A percentile compares a stretch with the other conserved stretches of the same genome.
Evolutionary conservation across 2,113 vertebrate genomes (phyloP).

Genomic region (Notarius quadriscutis): DNA sequence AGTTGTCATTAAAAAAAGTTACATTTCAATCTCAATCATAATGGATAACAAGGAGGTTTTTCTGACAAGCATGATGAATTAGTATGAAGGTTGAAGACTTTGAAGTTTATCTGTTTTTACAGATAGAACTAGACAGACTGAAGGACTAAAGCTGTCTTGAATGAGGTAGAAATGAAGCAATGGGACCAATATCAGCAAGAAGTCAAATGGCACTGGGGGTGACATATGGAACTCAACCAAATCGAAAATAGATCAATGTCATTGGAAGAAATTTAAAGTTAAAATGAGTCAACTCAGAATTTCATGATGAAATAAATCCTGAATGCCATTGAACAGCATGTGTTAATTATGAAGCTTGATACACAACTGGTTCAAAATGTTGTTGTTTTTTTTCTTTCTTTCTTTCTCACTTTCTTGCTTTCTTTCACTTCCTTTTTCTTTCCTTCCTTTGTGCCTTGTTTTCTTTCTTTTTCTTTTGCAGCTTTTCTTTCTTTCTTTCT

Average conservation of each 20-base stretch:
- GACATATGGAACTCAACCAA: background rate
- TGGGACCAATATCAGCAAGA: background rate
- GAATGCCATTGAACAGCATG: background rate
- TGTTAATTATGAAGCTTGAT: background rate
- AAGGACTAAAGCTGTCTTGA: background rate
- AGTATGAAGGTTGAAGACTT: background rate
- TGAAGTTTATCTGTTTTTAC: background rate
- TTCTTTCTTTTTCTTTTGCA: too few species aligned
- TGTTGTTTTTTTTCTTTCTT: background rate
- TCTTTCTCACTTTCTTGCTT: too few species aligned
- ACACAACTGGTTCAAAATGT: background rate
- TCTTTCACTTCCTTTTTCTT: too few species aligned
- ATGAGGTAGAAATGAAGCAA: background rate
- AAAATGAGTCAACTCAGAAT: background rate
- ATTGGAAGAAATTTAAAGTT: background rate
- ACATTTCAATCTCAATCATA: background rate
- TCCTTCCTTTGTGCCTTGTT: too few species aligned
- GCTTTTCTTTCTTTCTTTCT: too few species aligned
- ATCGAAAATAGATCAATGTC: background rate
- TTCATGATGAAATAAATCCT: background rate
- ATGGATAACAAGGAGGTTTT: background rate
- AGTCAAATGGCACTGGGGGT: too few species aligned
- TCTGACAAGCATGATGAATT: background rate
- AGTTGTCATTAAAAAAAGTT: background rate
- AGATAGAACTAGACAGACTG: background rate